phyloP scores from a whole-genome alignment of 2,113 vertebrate genomes.

The Cacatua alba region DNA sequence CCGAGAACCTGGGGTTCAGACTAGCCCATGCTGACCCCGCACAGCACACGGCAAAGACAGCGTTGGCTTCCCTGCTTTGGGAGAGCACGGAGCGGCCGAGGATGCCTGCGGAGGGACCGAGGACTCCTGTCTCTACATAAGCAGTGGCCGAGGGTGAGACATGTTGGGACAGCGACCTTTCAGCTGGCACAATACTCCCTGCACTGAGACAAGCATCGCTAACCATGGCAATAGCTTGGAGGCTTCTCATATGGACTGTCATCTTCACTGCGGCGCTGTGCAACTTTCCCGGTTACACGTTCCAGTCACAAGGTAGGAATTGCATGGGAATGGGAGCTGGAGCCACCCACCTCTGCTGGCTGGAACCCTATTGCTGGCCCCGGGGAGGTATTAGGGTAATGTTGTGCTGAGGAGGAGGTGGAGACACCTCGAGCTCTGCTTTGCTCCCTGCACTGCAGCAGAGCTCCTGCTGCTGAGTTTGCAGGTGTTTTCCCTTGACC shows the following conservation, averaged over 20 bases:
- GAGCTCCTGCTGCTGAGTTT: neutral
- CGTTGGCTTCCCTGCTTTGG: neutral
- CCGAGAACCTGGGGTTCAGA: neutral
- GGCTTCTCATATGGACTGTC: constrained; percentile 85
- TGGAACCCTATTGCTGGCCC: neutral
- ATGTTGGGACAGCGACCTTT: constrained; percentile 88
- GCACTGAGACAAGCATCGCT: constrained; percentile 80
- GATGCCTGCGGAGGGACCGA: constrained; percentile 50
- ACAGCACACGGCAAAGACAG: neutral
- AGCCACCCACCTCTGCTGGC: neutral
- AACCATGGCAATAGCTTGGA: constrained; percentile 91
- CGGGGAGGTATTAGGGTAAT: neutral
- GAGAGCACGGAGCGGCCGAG: neutral
- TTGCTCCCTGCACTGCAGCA: neutral
- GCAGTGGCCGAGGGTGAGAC: constrained; percentile 81
- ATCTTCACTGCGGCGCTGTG: constrained; percentile 78
- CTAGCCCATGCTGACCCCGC: constrained; percentile 6
- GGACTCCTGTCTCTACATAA: constrained; percentile 71
- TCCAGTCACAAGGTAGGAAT: constrained; percentile 87
- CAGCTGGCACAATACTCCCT: constrained; percentile 74
- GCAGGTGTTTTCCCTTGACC: neutral
- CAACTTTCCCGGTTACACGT: constrained; percentile 73
- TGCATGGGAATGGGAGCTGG: neutral
- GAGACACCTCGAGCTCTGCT: neutral
- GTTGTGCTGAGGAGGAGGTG: neutral